These are phyloP conservation scores for Ivindomyrus marchei DNA, from an alignment of 2,113 vertebrate genomes.

Conservation along the genomic window DNA sequence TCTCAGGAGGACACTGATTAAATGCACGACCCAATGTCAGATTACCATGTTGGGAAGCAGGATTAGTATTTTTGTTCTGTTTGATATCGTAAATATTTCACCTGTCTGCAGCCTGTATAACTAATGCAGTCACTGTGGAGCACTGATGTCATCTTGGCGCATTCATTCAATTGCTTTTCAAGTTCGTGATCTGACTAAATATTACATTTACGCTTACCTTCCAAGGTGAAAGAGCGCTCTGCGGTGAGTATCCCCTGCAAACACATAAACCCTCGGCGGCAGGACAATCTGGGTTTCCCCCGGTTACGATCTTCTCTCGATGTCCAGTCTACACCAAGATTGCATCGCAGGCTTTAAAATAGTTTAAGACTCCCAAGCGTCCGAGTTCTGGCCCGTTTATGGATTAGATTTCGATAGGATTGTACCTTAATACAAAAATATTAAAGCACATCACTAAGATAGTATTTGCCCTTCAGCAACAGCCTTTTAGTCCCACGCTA, in stretches of 20 bases:
- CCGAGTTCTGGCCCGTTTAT: background rate
- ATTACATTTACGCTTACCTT: slow-evolving; percentile 38
- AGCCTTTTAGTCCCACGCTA: background rate
- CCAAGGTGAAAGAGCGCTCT: slow-evolving; percentile 34
- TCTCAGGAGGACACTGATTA: background rate
- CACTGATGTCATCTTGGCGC: slow-evolving; percentile 40
- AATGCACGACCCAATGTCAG: background rate
- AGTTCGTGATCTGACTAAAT: slow-evolving; percentile 48
- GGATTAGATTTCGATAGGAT: background rate
- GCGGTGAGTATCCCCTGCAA: slow-evolving; percentile 6
- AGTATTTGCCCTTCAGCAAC: background rate
- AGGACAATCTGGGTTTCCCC: background rate
- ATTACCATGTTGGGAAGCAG: background rate
- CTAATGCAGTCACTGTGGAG: background rate
- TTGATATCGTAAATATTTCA: background rate
- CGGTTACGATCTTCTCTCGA: background rate
- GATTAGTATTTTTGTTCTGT: background rate
- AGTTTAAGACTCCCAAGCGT: slow-evolving; percentile 20
- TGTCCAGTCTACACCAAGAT: slow-evolving; percentile 1
- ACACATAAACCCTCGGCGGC: slow-evolving; percentile 13
- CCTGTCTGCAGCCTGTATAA: background rate
- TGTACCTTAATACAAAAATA: background rate
- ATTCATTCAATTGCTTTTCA: slow-evolving; percentile 40
- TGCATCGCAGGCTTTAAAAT: background rate
- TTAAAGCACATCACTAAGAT: background rate